Evolutionary conservation across 2,888 invertebrate genomes (phyloP).

Genomic region (Phorcus lineatus): DNA sequence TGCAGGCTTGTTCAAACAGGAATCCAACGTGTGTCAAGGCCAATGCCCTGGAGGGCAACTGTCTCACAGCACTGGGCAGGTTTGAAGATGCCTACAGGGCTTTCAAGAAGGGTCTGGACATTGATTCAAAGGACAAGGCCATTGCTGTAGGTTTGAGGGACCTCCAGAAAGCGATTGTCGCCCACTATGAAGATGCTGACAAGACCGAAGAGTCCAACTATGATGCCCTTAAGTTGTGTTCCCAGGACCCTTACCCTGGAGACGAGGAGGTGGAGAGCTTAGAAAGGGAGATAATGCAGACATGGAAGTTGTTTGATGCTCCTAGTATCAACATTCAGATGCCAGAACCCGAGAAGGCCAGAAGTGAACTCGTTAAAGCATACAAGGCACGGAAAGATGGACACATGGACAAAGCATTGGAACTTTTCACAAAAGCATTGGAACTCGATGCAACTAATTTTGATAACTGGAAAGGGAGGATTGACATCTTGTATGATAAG

Average conservation of each 20-base stretch:
- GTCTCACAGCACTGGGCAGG: constrained; percentile 39
- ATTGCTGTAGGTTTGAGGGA: constrained; percentile 44
- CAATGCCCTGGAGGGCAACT: constrained; percentile 43
- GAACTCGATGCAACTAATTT: constrained; percentile 45
- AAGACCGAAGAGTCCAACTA: constrained; percentile 39
- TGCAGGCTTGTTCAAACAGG: constrained; percentile 33
- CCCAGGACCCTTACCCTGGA: constrained; percentile 53
- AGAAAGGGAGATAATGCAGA: constrained; percentile 49
- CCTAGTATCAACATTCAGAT: constrained; percentile 30
- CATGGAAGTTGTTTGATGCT: constrained; percentile 44
- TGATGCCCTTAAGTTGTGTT: constrained; percentile 51
- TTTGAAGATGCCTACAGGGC: constrained; percentile 48
- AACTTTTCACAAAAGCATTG: constrained; percentile 33
- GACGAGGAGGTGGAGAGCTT: constrained; percentile 48
- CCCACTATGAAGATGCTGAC: constrained; percentile 35
- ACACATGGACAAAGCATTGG: constrained; percentile 27
- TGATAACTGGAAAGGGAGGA: constrained; percentile 44
- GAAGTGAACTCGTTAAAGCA: not conserved
- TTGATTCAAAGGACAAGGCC: constrained; percentile 44
- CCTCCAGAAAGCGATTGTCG: constrained; percentile 48
- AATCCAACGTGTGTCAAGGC: constrained; percentile 40
- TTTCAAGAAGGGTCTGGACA: constrained; percentile 48
- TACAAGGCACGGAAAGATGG: constrained; percentile 27
- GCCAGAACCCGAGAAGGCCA: not conserved
- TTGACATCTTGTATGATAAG: constrained; percentile 41